Evolutionary conservation across 2,888 invertebrate genomes (phyloP), one percentile per base, ranked within the genome.

Genomic region (Arge pagana): DNA sequence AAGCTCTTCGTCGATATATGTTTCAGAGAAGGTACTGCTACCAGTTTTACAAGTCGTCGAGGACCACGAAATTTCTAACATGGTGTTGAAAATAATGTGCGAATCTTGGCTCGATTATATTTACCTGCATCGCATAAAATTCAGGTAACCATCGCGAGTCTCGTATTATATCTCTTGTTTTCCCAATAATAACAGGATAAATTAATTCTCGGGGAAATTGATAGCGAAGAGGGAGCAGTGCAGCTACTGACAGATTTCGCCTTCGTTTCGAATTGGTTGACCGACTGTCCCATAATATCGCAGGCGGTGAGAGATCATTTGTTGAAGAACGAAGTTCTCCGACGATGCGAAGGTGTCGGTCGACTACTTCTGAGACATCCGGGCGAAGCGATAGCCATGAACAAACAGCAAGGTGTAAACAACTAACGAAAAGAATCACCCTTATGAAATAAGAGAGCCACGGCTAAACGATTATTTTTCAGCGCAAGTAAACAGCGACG

Each of bases 41-140:
- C 93, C 93, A 1, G 88, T 90, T n/a, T 79, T 91, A 62, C 81
- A 82, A 60, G 89, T 92, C 36, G 88, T 90, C 3, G 83, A 85
- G 48, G 87, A 93, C 66, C 82, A 85, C 42, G 79, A 83, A 4
- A 87, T 89, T 33, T 81, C 88, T 19, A 89, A 90, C 65, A 86
- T 90, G 82, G 84, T 90, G 45, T 78, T 93, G 24, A 85, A 87
- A 69, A 85, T 93, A 23, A 87, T 91, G 80, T 90, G 93, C 67
- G 92, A 93, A 72, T 86, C 92, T 0, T 93, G 92, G 92, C 78
- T 93, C 45, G 90, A 93, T 72, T 90, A 90, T 64, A 92, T 93
- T 60, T 91, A 90, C 70, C 83, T 85, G 39, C 86, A 89, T 59
- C 86, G 86, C 73, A 87, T 93, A 18, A 90, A 89, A 70, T 93